A percentile compares a stretch with the other conserved stretches of the same genome.
These are phyloP conservation scores for Silurus glanis DNA, from an alignment of 2,113 vertebrate genomes.

Conservation along the genomic window DNA sequence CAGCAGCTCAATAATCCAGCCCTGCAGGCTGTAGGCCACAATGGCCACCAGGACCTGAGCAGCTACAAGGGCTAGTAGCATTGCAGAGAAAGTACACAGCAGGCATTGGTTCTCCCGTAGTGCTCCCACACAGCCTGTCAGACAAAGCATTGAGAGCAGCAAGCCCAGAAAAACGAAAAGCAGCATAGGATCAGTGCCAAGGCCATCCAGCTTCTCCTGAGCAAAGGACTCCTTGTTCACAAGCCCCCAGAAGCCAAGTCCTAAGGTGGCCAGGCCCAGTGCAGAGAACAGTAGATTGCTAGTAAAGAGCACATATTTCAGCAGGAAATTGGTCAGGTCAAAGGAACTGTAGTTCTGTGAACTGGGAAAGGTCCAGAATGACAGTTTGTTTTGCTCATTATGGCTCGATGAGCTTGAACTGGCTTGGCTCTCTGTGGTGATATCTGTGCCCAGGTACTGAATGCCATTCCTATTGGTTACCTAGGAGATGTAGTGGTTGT, in stretches of 20 bases:
- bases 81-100: slow-evolving; percentile 73
- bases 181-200: slow-evolving; percentile 85
- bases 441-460: slow-evolving; percentile 4
- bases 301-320: slow-evolving; percentile 76
- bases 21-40: slow-evolving; percentile 69
- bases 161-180: slow-evolving; percentile 72
- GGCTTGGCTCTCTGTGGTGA: slow-evolving; percentile 47
- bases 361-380: background rate
- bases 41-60: slow-evolving; percentile 74
- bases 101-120: slow-evolving; percentile 79
- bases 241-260: slow-evolving; percentile 85
- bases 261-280: slow-evolving; percentile 75
- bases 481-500: slow-evolving; percentile 51
- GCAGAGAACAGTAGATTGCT: slow-evolving; percentile 82
- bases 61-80: slow-evolving; percentile 64
- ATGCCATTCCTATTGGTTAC: slow-evolving; percentile 24
- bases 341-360: too few species aligned
- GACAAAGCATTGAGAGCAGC: slow-evolving; percentile 68
- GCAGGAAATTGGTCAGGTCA: slow-evolving; percentile 61
- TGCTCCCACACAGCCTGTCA: slow-evolving; percentile 81
- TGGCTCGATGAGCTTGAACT: background rate
- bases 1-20: slow-evolving; percentile 68
- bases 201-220: slow-evolving; percentile 62
- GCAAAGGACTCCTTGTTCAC: slow-evolving; percentile 76
- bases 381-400: background rate